Percentiles rank a stretch among this genome's conserved stretches.
Evolutionary conservation across 2,797 vertebrate species (phyloP).

Genomic region (Esox masquinongy): DNA sequence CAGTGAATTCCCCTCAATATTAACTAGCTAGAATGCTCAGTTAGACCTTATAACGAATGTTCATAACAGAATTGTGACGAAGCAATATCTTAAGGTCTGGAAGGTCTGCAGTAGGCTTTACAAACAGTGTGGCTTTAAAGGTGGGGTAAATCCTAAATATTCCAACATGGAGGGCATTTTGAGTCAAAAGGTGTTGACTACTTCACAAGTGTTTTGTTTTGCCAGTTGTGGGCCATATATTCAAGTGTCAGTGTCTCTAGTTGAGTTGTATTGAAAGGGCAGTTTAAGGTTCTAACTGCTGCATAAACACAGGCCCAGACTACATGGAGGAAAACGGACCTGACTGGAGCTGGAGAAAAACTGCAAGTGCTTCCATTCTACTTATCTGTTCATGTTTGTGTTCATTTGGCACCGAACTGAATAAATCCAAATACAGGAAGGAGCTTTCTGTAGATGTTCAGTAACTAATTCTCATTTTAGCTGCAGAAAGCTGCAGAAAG

Average conservation of each 20-base stretch:
- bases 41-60: no score
- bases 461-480: no score
- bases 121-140: no score
- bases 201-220: constrained; percentile 40
- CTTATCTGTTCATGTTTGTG: neutral
- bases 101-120: no score
- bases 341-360: constrained; percentile 38
- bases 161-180: constrained; percentile 27
- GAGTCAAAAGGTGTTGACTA: constrained; percentile 17
- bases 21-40: no score
- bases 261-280: constrained; percentile 57
- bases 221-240: constrained; percentile 48
- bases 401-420: no score
- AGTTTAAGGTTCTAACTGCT: constrained; percentile 44
- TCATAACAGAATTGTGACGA: no score
- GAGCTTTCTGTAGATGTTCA: neutral
- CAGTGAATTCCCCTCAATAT: no score
- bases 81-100: no score
- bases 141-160: constrained; percentile 3
- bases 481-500: no score
- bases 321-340: constrained; percentile 37
- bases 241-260: constrained; percentile 30
- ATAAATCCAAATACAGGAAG: no score
- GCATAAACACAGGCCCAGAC: constrained; percentile 56
- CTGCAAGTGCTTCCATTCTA: constrained; percentile 24